Conservation (phyloP, 2,888 invertebrate species). For the Calameuta idolon region DNA sequence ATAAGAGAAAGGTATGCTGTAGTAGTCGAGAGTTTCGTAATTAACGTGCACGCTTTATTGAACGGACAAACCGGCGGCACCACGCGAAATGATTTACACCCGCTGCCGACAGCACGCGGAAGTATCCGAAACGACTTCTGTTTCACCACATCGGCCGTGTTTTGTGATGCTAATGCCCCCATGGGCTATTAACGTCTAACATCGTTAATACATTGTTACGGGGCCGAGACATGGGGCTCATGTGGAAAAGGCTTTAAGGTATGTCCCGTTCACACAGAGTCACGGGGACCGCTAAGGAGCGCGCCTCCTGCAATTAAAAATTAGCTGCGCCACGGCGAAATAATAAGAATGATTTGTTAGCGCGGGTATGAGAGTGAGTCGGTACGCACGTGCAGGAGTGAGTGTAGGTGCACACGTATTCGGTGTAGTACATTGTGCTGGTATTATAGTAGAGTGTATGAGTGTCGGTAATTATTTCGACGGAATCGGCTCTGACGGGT, state of each 20-base stretch:
- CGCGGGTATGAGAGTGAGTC: constrained; percentile 10
- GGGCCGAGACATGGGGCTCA: constrained; percentile 10
- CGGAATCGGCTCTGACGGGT: constrained; percentile 52
- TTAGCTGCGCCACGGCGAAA: constrained; percentile 38
- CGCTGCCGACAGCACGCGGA: constrained; percentile 35
- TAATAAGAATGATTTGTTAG: constrained; percentile 33
- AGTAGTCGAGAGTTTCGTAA: constrained; percentile 12
- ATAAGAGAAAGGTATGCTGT: background rate
- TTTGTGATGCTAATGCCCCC: constrained; percentile 38
- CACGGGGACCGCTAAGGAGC: constrained; percentile 3
- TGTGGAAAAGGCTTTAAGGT: background rate
- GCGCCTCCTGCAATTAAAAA: constrained; percentile 43
- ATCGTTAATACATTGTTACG: constrained; percentile 36
- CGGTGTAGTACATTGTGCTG: background rate
- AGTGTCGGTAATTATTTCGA: constrained; percentile 53
- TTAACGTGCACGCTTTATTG: constrained; percentile 23
- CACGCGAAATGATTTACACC: constrained; percentile 19
- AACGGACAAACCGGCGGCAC: constrained; percentile 14
- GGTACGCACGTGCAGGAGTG: background rate
- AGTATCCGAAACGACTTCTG: constrained; percentile 41
- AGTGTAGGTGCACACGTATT: background rate
- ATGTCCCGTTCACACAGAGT: constrained; percentile 26
- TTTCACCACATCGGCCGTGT: constrained; percentile 36
- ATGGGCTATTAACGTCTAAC: constrained; percentile 31
- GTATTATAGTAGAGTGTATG: background rate